Percentiles rank a stretch among this genome's conserved stretches.
phyloP scores from a whole-genome alignment of 2,113 vertebrate genomes.

The Saiga tatarica region DNA sequence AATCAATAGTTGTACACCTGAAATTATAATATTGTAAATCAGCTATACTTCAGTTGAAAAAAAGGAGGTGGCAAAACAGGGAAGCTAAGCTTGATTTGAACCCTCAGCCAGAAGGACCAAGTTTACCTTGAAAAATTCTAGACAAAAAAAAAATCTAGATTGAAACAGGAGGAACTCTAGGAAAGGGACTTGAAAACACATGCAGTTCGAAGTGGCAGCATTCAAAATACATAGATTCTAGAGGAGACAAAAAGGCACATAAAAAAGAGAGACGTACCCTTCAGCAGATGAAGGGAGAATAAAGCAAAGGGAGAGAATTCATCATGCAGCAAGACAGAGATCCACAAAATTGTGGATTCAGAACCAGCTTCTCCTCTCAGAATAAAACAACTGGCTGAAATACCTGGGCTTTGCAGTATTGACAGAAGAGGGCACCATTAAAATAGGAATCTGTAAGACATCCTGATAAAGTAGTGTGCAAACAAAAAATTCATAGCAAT shows the following conservation, averaged over 20 bases:
- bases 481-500: neutral
- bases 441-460: conserved; percentile 1
- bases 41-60: neutral
- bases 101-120: neutral
- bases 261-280: neutral
- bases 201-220: neutral
- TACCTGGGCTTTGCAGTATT: neutral
- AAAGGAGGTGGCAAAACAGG: neutral
- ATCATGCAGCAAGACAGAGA: neutral
- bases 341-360: neutral
- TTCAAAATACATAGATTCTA: conserved; percentile 4
- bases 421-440: conserved; percentile 1
- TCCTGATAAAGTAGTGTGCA: neutral
- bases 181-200: neutral
- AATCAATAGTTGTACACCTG: neutral
- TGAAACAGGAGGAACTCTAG: neutral
- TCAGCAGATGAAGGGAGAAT: neutral
- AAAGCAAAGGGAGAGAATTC: neutral
- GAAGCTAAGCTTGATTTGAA: neutral
- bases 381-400: neutral
- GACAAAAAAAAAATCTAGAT: neutral
- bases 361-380: neutral
- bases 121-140: neutral
- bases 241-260: neutral
- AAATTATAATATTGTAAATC: neutral